Conservation (phyloP, 35 echinoderm and acorn worm species). For the Hemicentrotus pulcherrimus region DNA sequence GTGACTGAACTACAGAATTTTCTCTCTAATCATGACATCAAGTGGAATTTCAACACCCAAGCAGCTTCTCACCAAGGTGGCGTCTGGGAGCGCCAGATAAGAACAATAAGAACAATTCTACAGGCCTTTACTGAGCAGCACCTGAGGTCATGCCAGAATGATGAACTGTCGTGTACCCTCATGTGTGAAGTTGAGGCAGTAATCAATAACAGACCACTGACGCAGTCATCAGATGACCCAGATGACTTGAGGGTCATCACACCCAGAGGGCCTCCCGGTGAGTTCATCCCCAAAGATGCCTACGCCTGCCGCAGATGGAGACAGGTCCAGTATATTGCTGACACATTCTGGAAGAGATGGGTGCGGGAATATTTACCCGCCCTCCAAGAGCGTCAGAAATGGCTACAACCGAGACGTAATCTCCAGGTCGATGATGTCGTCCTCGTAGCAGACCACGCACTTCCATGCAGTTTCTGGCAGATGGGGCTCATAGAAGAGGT, state of each 20-base stretch:
- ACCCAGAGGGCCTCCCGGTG: constrained; percentile 20
- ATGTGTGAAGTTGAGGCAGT: constrained; percentile 68
- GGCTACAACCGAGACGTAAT: constrained; percentile 47
- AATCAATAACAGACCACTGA: constrained; percentile 67
- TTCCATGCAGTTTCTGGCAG: constrained; percentile 45
- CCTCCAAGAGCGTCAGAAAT: constrained; percentile 63
- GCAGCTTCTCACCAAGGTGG: constrained; percentile 44
- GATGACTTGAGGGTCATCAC: constrained; percentile 54
- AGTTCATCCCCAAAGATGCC: background rate
- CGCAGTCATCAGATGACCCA: constrained; percentile 58
- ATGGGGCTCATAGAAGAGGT: constrained; percentile 28
- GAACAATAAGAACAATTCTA: no score
- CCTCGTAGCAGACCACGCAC: constrained; percentile 48
- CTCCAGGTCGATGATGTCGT: constrained; percentile 58
- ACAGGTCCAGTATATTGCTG: constrained; percentile 64
- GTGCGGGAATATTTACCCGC: constrained; percentile 54
- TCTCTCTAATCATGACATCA: background rate
- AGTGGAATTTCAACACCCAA: constrained; percentile 52
- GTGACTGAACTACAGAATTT: background rate
- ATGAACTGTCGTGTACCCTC: constrained; percentile 55
- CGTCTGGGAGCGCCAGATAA: constrained; percentile 45
- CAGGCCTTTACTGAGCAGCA: constrained; percentile 33
- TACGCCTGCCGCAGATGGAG: constrained; percentile 56
- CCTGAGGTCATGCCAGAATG: constrained; percentile 54
- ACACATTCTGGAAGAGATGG: constrained; percentile 53